These are phyloP conservation scores for Chrysotoxum bicinctum DNA, from an alignment of 2,888 invertebrate species.

Conservation along the genomic window DNA sequence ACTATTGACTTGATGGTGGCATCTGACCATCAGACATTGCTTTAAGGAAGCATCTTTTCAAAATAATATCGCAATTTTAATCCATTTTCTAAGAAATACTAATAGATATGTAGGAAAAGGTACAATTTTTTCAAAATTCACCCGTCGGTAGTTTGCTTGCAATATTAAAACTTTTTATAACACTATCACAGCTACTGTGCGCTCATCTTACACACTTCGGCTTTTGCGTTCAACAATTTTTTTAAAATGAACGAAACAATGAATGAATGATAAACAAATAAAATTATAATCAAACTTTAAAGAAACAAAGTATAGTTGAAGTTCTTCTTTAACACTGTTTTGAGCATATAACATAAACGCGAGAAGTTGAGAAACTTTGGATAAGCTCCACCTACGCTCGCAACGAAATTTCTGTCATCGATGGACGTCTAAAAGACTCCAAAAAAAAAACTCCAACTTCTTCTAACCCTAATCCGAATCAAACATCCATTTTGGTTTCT, in stretches of 20 bases:
- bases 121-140: neutral
- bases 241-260: constrained; percentile 46
- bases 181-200: constrained; percentile 27
- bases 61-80: neutral
- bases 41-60: neutral
- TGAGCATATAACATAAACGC: constrained; percentile 16
- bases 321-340: constrained; percentile 58
- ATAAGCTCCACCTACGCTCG: constrained; percentile 66
- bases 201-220: constrained; percentile 43
- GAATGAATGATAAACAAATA: constrained; percentile 59
- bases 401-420: constrained; percentile 41
- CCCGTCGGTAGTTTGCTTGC: neutral
- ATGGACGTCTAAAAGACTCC: constrained; percentile 27
- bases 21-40: neutral
- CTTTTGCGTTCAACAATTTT: constrained; percentile 37
- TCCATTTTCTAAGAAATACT: neutral
- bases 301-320: constrained; percentile 66
- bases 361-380: constrained; percentile 34
- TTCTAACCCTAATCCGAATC: constrained; percentile 60
- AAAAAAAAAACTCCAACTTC: constrained; percentile 45
- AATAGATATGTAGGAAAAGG: neutral
- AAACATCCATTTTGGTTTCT: neutral
- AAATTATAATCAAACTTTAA: constrained; percentile 34
- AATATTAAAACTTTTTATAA: neutral
- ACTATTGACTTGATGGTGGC: neutral